Evolutionary conservation across 2,113 vertebrate species (phyloP).

Genomic region (Rhegmatorhina hoffmannsi): DNA sequence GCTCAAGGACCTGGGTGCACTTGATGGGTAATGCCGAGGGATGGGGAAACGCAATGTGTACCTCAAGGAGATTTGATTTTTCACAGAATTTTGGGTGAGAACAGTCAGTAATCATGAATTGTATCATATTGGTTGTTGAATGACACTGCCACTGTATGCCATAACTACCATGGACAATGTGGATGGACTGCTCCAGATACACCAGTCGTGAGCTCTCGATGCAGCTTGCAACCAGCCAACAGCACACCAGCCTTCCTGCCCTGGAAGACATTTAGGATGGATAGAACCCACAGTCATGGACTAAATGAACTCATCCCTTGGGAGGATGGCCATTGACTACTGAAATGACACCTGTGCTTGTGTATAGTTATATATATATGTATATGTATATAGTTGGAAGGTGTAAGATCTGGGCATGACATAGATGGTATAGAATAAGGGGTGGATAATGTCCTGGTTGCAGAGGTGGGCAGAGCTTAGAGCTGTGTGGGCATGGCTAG

Average conservation of each 20-base stretch:
- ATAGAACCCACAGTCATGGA: neutral
- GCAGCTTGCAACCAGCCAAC: neutral
- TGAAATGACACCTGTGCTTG: neutral
- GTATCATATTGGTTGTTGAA: rapidly evolving
- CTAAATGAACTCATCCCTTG: neutral
- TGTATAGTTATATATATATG: too few relatives aligned
- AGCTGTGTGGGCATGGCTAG: too few relatives aligned
- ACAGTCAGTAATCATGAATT: neutral
- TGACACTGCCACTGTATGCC: neutral
- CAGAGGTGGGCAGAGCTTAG: too few relatives aligned
- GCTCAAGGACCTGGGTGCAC: neutral
- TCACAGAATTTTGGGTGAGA: neutral
- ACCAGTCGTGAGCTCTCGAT: neutral
- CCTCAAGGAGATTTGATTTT: neutral
- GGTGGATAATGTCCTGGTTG: too few relatives aligned
- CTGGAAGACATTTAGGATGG: neutral
- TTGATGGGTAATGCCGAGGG: neutral
- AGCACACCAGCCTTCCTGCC: neutral
- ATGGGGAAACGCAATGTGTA: neutral
- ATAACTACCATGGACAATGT: neutral
- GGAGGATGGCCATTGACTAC: neutral
- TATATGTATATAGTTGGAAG: too few relatives aligned
- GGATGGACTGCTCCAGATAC: neutral
- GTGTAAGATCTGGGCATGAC: too few relatives aligned
- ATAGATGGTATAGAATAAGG: too few relatives aligned